Conservation (phyloP, 2,797 vertebrate genomes). For the Oryzias sinensis region DNA sequence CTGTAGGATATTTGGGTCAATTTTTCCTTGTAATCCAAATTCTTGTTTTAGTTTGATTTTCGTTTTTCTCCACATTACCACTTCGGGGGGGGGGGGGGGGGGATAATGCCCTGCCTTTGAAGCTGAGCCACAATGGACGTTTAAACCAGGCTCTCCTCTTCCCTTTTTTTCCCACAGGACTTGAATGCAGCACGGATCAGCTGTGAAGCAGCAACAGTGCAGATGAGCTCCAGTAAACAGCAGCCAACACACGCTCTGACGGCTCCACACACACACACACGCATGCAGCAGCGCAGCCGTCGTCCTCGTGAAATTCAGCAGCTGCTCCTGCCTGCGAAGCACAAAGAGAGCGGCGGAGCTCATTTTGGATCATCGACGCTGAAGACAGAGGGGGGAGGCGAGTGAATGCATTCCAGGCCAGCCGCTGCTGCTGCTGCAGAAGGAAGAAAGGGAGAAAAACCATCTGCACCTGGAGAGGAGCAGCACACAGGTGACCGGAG, state of each 20-base stretch:
- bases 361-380: conserved; percentile 15
- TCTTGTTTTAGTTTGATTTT: background rate
- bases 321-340: conserved; percentile 37
- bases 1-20: too few relatives aligned
- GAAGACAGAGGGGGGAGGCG: conserved; percentile 25
- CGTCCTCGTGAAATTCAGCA: conserved; percentile 40
- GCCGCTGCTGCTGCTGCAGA: conserved; percentile 44
- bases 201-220: conserved; percentile 26
- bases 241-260: conserved; percentile 46
- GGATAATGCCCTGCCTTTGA: conserved; percentile 12
- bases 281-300: conserved; percentile 47
- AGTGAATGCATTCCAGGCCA: conserved; percentile 51
- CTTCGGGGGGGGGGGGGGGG: background rate
- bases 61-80: background rate
- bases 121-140: conserved; percentile 25
- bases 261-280: conserved; percentile 39
- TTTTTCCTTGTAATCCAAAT: too few relatives aligned
- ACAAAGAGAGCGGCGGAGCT: conserved; percentile 32
- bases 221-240: conserved; percentile 62
- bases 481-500: conserved; percentile 34
- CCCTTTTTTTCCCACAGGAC: conserved; percentile 42
- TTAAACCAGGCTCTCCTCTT: conserved; percentile 16
- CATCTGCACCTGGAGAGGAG: conserved; percentile 37
- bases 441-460: conserved; percentile 24
- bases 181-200: conserved; percentile 59